Evolutionary conservation across 2,888 invertebrate species (phyloP), one percentile per base, ranked within the genome.

Genomic region (Pristionchus entomophagus): DNA sequence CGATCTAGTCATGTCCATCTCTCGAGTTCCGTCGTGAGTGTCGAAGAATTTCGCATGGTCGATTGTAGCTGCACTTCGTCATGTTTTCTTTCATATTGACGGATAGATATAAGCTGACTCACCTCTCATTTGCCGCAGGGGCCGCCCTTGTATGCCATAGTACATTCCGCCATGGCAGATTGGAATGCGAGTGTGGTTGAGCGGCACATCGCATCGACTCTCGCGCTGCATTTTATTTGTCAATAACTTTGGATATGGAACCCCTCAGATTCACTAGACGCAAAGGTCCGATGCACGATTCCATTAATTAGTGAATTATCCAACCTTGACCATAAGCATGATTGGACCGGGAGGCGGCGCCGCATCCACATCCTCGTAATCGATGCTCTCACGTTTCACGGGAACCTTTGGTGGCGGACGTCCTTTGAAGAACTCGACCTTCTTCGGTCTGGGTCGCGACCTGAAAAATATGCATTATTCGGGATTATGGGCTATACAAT

Each of bases 1-100:
- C 51, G 82, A 32, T 14, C 29, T 41, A 14, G 38, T 82, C 56
- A 82, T 82, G 12, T 80, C 53, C 32, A 32, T n/a, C 5, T 80
- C 4, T 35, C 53, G 14, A 19, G 80, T 51, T 8, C 26, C 29
- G 6, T 80, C 80, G 51, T 80, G 80, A 32, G 80, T 80, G n/a
- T 41, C 59, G 22, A 38, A 59, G 26, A 82, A 59, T 29, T 82
- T 82, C 1, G 59, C n/a, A 41, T 82, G 82, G 38, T 82, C 82
- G 32, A 80, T 80, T 3, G 22, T 19, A 0, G 51, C 80, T 80
- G 51, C 41, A 77, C 14, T 65, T 35, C 12, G 10, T 8, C 12
- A 35, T 10, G 5, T 59, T n/a, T 29, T n/a, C n/a, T n/a, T n/a
- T n/a, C n/a, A n/a, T n/a, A n/a, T n/a, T n/a, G n/a, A n/a, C n/a